Evolutionary conservation across 2,888 invertebrate genomes (phyloP), one percentile per base, ranked within the genome.

Genomic region (Pyralis farinalis): DNA sequence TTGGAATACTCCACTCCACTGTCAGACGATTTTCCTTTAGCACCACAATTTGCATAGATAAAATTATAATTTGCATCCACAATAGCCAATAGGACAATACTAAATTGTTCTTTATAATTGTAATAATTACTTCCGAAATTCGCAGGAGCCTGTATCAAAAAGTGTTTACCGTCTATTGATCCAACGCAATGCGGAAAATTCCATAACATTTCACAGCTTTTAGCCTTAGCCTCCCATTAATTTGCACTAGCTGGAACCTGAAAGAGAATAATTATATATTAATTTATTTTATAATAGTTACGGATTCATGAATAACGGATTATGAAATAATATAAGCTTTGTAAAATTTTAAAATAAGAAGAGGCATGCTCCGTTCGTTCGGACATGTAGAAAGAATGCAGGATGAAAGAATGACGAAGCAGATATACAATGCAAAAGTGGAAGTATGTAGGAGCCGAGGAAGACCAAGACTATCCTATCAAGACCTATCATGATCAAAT

Each of bases 181-280:
- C 43, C 40, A 40, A 47, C 28, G 40, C 44, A 47, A 42, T 47
- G 44, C 31, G 47, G 44, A 42, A 47, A 47, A 44, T 47, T 48
- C 45, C 47, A 45, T 45, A 39, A 27, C 34, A 1, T 38, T 44
- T 47, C 39, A 33, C 37, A 42, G 31, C 34, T 34, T 27, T 34
- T 28, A 40, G 44, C 41, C 37, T 43, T 49, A 34, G 31, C 6
- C 43, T 44, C 44, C 46, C 44, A 49, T 41, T 49, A 37, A 37
- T 49, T 36, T 43, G 38, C 44, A 43, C 44, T 43, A 31, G 37
- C 36, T 43, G 46, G 44, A 31, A 45, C 43, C 49, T 47, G 37
- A 42, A 42, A 44, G 35, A 16, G 43, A 46, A 42, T 41, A 44
- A 12, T 44, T 41, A 41, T 46, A 44, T 38, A 43, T 40, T 46